Evolutionary conservation across 2,113 vertebrate genomes (phyloP).

Genomic region (Falcunculus frontatus): DNA sequence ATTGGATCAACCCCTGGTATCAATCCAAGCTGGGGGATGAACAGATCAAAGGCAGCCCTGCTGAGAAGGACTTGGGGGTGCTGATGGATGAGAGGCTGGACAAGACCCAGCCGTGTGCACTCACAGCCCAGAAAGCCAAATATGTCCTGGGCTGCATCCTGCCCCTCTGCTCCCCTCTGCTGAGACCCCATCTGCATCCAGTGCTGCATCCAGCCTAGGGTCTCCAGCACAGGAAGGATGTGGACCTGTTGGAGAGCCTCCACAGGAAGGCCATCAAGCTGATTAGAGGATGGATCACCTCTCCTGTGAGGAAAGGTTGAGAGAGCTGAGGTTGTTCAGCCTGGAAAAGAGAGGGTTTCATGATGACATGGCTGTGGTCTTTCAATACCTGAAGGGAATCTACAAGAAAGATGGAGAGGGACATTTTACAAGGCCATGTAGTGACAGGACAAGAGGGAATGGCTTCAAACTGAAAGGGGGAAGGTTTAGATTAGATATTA

Average conservation of each 20-base stretch:
- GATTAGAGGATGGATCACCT: not conserved
- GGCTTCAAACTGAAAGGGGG: rapidly evolving
- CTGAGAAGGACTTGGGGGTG: not conserved
- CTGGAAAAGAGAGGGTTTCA: not conserved
- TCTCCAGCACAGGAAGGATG: not conserved
- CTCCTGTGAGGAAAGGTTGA: not conserved
- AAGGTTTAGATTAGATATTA: not conserved
- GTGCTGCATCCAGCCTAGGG: not conserved
- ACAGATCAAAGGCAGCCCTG: not conserved
- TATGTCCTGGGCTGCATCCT: not conserved
- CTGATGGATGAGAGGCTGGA: not conserved
- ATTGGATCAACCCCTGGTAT: not conserved
- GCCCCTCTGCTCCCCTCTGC: not conserved
- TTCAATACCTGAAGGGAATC: not conserved
- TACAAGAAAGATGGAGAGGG: not conserved
- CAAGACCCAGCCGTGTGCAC: not conserved
- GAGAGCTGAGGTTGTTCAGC: not conserved
- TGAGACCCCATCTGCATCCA: not conserved
- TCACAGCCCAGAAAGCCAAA: not conserved
- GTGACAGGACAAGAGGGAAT: not conserved
- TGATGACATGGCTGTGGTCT: no score
- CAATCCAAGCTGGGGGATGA: not conserved
- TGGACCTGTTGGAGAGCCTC: not conserved
- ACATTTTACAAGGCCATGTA: not conserved
- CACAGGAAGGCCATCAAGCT: not conserved